Base-by-base conservation (phyloP, 2,797 vertebrate genomes). In the Arctocebus calabarensis region DNA sequence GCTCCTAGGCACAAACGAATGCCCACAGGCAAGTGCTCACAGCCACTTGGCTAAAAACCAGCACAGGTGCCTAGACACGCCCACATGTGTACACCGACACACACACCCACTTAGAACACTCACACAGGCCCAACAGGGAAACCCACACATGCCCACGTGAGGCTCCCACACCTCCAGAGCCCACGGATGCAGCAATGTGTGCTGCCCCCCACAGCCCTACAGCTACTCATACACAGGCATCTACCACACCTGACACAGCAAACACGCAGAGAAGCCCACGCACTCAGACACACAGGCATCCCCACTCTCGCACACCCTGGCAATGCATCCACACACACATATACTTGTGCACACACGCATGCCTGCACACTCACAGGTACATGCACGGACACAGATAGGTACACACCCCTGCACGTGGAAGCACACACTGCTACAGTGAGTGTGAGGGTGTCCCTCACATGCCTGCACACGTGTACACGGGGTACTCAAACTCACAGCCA, bases 301-400 rank as follows among this genome's bases (percentile, higher is more conserved):
- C 8, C 0, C 0, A 10, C 57, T 37, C 29, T 40, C 7, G 40
- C 27, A 27, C 3, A 62, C 10, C 34, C 48, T 10, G 23, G 79
- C 13, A 55, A 23, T 16, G 10, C 2, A 11, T 8, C 10, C 29
- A 59, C 1, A 32, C 27, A 59, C 66, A 75, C 32, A 57, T 0
- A 25, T 1, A 37, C 52, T 25, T 13, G 1, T 16, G 52, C n/a
- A 34, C 7, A 59, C 2, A 9, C 8, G 16, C 0, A 37, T 5
- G 25, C 40, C 45, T 19, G 5, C 32, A 32, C 11, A 32, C 1
- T 10, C 12, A 43, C 52, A 2, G 48, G 48, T 1, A 29, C 29
- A 19, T 0, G 8, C 0, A 52, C 1, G 10, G 6, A 40, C 22
- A 22, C 0, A 52, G 27, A 59, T 55, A 19, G 0, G 5, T 0